Evolutionary conservation across 2,888 invertebrate genomes (phyloP).

Genomic region (Tetramorium bicarinatum): DNA sequence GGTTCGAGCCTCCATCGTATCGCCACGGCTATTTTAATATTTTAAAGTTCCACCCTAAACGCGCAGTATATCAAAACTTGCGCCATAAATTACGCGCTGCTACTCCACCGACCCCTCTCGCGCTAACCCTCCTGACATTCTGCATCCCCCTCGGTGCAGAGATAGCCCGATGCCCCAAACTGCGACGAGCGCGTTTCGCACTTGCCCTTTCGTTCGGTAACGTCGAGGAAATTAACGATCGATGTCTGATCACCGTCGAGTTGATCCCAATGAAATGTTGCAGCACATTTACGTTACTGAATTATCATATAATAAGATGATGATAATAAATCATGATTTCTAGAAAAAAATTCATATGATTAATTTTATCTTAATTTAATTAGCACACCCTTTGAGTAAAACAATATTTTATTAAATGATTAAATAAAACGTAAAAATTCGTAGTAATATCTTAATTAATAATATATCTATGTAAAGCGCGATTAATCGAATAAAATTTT

Average conservation of each 20-base stretch:
- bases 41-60: constrained; percentile 82
- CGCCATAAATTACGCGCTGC: constrained; percentile 79
- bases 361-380: constrained; percentile 12
- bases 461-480: neutral
- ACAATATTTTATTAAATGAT: neutral
- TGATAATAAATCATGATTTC: neutral
- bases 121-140: constrained; percentile 45
- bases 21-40: constrained; percentile 82
- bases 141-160: constrained; percentile 32
- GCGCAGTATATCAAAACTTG: constrained; percentile 81
- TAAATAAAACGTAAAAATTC: neutral
- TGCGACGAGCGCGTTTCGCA: constrained; percentile 55
- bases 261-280: constrained; percentile 57
- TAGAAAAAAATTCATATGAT: neutral
- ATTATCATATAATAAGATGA: neutral
- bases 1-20: constrained; percentile 79
- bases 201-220: constrained; percentile 68
- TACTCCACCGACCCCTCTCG: constrained; percentile 53
- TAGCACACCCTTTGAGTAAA: neutral
- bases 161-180: constrained; percentile 13
- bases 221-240: constrained; percentile 66
- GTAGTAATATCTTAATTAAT: neutral
- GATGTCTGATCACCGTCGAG: constrained; percentile 18
- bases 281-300: neutral
- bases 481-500: neutral